Evolutionary conservation across 2,797 vertebrate species (phyloP).

Genomic region (Anguilla megastoma): DNA sequence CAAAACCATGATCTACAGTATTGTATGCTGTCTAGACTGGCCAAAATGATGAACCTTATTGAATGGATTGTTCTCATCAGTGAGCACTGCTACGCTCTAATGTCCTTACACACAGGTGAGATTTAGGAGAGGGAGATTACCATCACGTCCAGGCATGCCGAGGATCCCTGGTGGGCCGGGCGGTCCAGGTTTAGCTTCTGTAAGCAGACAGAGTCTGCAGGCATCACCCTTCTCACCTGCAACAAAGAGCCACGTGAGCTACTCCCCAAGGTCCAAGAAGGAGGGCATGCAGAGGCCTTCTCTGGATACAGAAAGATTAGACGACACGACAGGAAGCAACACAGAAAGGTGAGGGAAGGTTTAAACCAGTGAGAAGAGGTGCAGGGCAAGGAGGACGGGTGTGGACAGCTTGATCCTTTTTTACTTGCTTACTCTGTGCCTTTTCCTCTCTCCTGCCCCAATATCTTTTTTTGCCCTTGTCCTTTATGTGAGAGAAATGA

Average conservation of each 20-base stretch:
- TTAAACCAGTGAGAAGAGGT: background rate
- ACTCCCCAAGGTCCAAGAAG: background rate
- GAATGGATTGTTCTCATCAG: too few relatives aligned
- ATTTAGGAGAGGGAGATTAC: constrained; percentile 43
- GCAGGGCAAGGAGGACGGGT: background rate
- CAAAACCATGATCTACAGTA: too few relatives aligned
- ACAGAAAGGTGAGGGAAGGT: background rate
- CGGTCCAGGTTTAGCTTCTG: constrained; percentile 26
- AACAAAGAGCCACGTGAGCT: background rate
- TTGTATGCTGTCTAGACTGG: too few relatives aligned
- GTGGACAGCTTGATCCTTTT: background rate
- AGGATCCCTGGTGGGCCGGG: constrained; percentile 53
- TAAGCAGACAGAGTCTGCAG: constrained; percentile 42
- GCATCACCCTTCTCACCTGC: constrained; percentile 63
- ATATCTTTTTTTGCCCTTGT: background rate
- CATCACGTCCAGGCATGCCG: constrained; percentile 51
- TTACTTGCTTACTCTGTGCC: too few relatives aligned
- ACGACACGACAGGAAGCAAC: background rate
- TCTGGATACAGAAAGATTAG: background rate
- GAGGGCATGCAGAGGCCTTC: background rate
- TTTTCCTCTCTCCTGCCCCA: background rate
- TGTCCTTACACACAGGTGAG: background rate
- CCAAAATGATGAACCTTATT: too few relatives aligned
- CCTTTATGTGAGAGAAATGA: constrained; percentile 7
- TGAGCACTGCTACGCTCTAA: too few relatives aligned